Conservation (phyloP, 2,888 invertebrate genomes). For the Palloptera scutellata region DNA sequence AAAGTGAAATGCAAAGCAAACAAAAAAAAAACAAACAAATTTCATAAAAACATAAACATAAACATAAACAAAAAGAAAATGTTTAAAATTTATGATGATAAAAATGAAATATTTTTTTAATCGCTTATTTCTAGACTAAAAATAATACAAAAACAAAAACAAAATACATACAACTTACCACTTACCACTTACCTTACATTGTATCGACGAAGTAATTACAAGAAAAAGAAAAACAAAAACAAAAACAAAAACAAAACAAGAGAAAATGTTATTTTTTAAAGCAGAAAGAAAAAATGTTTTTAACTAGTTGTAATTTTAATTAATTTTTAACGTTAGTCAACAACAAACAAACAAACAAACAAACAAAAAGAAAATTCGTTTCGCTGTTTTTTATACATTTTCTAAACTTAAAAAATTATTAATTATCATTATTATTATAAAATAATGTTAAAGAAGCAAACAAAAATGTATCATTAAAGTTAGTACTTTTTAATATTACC, state of each 20-base stretch:
- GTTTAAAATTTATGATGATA: slow-evolving; percentile 21
- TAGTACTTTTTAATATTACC: slow-evolving; percentile 12
- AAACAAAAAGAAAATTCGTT: slow-evolving; percentile 31
- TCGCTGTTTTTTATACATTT: slow-evolving; percentile 37
- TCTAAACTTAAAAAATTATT: slow-evolving; percentile 18
- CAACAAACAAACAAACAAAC: background rate
- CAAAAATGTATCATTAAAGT: slow-evolving; percentile 22
- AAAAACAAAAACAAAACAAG: slow-evolving; percentile 22
- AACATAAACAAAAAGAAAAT: slow-evolving; percentile 29
- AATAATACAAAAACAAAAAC: slow-evolving; percentile 30
- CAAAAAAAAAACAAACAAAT: slow-evolving; percentile 33
- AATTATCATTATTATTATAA: slow-evolving; percentile 14
- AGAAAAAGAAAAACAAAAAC: slow-evolving; percentile 13
- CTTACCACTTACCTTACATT: background rate
- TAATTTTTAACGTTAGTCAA: slow-evolving; percentile 28
- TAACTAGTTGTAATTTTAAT: slow-evolving; percentile 30
- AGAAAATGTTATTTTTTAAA: slow-evolving; percentile 26
- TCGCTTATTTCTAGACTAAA: slow-evolving; percentile 35
- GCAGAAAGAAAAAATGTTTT: slow-evolving; percentile 20
- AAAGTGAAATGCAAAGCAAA: slow-evolving; percentile 23
- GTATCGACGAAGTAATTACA: background rate
- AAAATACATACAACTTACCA: slow-evolving; percentile 23
- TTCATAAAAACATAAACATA: slow-evolving; percentile 23
- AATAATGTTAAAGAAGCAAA: slow-evolving; percentile 16
- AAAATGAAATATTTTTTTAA: slow-evolving; percentile 42